Percentiles rank a stretch among this genome's conserved stretches.
These are phyloP conservation scores for Conistra vaccinii DNA, from an alignment of 2,888 invertebrate species.

Conservation along the genomic window DNA sequence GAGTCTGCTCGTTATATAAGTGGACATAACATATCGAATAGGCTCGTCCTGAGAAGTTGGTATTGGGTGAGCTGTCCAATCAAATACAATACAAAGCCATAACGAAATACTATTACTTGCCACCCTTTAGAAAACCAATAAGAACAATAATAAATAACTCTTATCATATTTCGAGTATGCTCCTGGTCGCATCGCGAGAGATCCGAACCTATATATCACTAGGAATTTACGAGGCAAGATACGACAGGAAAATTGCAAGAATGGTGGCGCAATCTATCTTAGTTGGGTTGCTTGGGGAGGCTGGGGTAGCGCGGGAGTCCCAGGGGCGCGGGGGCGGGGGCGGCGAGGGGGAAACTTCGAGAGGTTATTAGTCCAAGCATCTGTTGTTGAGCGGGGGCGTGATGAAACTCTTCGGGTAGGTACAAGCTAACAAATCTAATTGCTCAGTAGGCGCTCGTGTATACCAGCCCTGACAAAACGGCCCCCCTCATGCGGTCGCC, in stretches of 20 bases:
- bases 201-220: slow-evolving; percentile 94
- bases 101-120: slow-evolving; percentile 76
- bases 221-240: slow-evolving; percentile 96
- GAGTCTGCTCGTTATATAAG: neutral
- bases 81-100: slow-evolving; percentile 66
- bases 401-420: slow-evolving; percentile 88
- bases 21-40: slow-evolving; percentile 6
- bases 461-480: slow-evolving; percentile 85
- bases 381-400: slow-evolving; percentile 91
- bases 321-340: slow-evolving; percentile 78
- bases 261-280: slow-evolving; percentile 97
- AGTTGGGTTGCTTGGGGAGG: slow-evolving; percentile 92
- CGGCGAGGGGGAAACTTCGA: slow-evolving; percentile 89
- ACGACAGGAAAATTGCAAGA: slow-evolving; percentile 98
- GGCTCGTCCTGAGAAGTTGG: slow-evolving; percentile 21
- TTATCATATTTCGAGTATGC: slow-evolving; percentile 91
- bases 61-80: slow-evolving; percentile 57
- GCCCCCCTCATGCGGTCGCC: slow-evolving; percentile 83
- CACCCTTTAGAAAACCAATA: slow-evolving; percentile 90
- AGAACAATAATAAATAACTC: slow-evolving; percentile 91
- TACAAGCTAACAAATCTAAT: slow-evolving; percentile 91
- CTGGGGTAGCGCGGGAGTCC: slow-evolving; percentile 82
- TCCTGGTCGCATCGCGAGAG: slow-evolving; percentile 91
- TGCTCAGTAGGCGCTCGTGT: slow-evolving; percentile 90
- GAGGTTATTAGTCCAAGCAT: slow-evolving; percentile 92